phyloP scores from a whole-genome alignment of 2,888 invertebrate species.

The Tenthredo mesomela region DNA sequence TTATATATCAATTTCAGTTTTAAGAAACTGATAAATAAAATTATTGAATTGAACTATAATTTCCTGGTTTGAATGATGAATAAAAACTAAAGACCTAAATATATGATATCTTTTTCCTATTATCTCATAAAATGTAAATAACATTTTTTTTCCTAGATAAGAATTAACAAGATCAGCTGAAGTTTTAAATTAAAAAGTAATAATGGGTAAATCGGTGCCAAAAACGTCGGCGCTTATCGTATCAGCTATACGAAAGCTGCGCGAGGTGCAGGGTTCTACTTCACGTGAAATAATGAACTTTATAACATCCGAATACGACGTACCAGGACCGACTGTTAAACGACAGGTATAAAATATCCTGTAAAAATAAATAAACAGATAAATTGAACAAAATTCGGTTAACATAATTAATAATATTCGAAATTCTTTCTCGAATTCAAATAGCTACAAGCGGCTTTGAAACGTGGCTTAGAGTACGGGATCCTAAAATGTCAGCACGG shows the following conservation, averaged over 20 bases:
- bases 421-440: not conserved
- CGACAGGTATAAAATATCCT: constrained; percentile 64
- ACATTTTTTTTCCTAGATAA: not conserved
- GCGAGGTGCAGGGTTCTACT: constrained; percentile 71
- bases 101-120: not conserved
- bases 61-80: not conserved
- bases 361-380: not conserved
- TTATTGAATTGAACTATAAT: not conserved
- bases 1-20: not conserved
- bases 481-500: constrained; percentile 67
- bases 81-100: not conserved
- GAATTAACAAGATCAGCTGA: not conserved
- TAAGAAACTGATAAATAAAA: not conserved
- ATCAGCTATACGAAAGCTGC: constrained; percentile 71
- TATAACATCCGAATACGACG: constrained; percentile 69
- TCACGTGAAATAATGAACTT: constrained; percentile 72
- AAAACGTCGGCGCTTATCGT: constrained; percentile 72
- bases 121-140: not conserved
- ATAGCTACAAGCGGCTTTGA: constrained; percentile 68
- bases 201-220: constrained; percentile 65
- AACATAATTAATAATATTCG: not conserved
- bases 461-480: constrained; percentile 73
- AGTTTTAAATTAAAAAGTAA: not conserved
- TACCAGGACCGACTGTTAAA: constrained; percentile 64
- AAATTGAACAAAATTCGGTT: not conserved